A percentile compares a stretch with the other conserved stretches of the same genome.
Conservation (phyloP, 1,140 invertebrate genomes). For the Heliconius nattereri region DNA sequence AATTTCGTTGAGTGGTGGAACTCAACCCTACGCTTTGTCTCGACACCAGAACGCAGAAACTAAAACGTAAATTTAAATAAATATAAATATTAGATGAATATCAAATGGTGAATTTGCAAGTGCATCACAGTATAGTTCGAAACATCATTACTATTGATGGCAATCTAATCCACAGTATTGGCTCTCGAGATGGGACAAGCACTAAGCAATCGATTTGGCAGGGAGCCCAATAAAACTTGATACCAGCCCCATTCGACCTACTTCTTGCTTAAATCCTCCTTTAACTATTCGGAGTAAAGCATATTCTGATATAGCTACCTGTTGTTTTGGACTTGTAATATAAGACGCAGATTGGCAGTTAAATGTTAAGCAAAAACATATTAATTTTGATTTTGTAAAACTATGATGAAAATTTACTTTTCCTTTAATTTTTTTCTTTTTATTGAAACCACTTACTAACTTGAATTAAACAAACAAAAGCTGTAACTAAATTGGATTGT, state of each 20-base stretch:
- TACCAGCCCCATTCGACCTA: conserved; percentile 37
- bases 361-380: not conserved
- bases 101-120: not conserved
- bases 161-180: conserved; percentile 25
- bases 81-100: not conserved
- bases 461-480: not conserved
- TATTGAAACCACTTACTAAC: too few species aligned
- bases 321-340: not conserved
- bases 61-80: too few species aligned
- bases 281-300: not conserved
- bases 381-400: not conserved
- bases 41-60: too few species aligned
- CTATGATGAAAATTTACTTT: not conserved
- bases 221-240: conserved; percentile 30
- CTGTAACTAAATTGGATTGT: too few species aligned
- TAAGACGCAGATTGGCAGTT: not conserved
- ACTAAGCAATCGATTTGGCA: conserved; percentile 36
- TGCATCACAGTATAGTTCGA: not conserved
- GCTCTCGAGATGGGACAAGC: conserved; percentile 30
- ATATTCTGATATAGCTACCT: conserved; percentile 8
- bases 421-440: too few species aligned
- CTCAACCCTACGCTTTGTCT: too few species aligned
- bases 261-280: conserved; percentile 35
- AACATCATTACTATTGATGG: conserved; percentile 19
- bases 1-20: too few species aligned